A percentile compares a stretch with the other conserved stretches of the same genome.
These are phyloP conservation scores for Pinna nobilis DNA, from an alignment of 1,140 invertebrate species.

Conservation along the genomic window DNA sequence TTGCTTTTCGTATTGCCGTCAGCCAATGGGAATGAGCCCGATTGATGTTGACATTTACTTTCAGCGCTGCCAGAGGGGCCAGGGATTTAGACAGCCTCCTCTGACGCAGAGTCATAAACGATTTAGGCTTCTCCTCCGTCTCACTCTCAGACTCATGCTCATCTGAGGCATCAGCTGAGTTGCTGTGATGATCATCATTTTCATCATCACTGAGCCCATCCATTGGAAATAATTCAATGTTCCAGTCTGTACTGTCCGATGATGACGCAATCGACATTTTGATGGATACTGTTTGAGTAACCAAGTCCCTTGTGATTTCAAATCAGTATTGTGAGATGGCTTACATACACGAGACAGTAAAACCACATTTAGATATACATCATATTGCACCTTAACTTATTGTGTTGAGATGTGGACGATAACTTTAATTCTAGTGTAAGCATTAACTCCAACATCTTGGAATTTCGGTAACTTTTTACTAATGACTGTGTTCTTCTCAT, in stretches of 20 bases:
- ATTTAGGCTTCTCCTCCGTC: conserved; percentile 43
- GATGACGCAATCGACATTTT: conserved; percentile 29
- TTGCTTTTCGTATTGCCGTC: conserved; percentile 51
- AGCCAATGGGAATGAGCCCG: conserved; percentile 57
- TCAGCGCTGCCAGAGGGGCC: conserved; percentile 9
- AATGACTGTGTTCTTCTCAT: too few species aligned
- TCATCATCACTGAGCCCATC: conserved; percentile 48
- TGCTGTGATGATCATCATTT: conserved; percentile 40
- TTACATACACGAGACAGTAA: too few species aligned
- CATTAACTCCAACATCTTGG: too few species aligned
- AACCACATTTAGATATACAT: too few species aligned
- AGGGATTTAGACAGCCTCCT: conserved; percentile 54
- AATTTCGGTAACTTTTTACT: too few species aligned
- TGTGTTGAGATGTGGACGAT: too few species aligned
- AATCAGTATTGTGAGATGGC: too few species aligned
- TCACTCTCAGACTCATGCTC: conserved; percentile 35
- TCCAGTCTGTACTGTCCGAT: conserved; percentile 40
- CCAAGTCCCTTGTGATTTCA: too few species aligned
- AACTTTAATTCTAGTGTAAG: too few species aligned
- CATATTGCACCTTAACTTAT: too few species aligned
- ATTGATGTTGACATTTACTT: conserved; percentile 39
- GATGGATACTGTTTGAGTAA: too few species aligned
- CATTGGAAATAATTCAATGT: conserved; percentile 58
- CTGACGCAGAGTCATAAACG: conserved; percentile 59
- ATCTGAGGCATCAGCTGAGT: conserved; percentile 31